Evolutionary conservation across 2,113 vertebrate genomes (phyloP), one percentile per base, ranked within the genome.

Genomic region (Anguilla rostrata): DNA sequence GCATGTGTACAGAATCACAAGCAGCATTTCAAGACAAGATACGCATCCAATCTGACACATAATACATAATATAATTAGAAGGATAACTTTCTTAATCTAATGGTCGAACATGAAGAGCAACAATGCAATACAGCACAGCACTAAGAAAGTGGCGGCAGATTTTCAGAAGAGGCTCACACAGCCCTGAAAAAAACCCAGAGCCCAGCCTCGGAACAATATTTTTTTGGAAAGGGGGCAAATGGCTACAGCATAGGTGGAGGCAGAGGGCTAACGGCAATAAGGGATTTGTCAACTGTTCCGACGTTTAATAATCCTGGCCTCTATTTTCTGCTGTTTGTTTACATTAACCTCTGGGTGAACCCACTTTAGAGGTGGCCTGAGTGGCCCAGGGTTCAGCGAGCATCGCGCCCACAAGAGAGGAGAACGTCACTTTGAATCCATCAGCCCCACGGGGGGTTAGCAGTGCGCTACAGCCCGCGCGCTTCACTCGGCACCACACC

Each of bases 321-420:
- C 95, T 95, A 96, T 95, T 97, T 97, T 97, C 96, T 96, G 94
- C 95, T 96, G 96, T 97, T 97, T 94, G 96, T 98, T 98, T 98
- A 97, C 96, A 96, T 97, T 99, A 97, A 99, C 98, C 98, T 98
- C 97, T 96, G 94, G 79, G 90, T 99, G 98, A 99, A 99, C 98
- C 96, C 97, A 97, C 97, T 98, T 97, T 95, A 96, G 96, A 97
- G 96, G 97, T 97, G 98, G 97, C 96, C 95, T 92, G 93, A 95
- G 95, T 88, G 93, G 96, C 96, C 96, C 97, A 97, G 98, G 98
- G 97, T 97, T 97, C 96, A 97, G 95, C 93, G 96, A 97, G 96
- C 96, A 97, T 97, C 97, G 95, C 96, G 95, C 91, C 91, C 95
- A 94, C 95, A 96, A 96, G 92, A 96, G 94, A 94, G 97, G 94